phyloP scores from a whole-genome alignment of 2,888 invertebrate species.

The Bombylius major region DNA sequence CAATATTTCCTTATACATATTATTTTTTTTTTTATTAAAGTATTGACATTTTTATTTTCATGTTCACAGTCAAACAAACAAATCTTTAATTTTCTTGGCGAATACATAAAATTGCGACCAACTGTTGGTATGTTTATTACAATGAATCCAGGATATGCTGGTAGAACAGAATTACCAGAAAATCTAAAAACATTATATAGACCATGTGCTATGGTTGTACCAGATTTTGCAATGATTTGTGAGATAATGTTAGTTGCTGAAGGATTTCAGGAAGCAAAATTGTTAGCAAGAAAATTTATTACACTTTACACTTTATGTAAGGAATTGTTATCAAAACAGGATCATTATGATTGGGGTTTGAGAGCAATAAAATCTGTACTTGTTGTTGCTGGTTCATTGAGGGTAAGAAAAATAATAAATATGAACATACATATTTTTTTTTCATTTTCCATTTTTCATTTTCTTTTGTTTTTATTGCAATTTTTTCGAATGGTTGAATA shows the following conservation, averaged over 20 bases:
- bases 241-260: slow-evolving; percentile 96
- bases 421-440: background rate
- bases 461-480: background rate
- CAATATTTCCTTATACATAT: too few species aligned
- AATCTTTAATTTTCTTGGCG: slow-evolving; percentile 75
- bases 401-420: slow-evolving; percentile 40
- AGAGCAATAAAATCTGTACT: slow-evolving; percentile 91
- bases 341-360: slow-evolving; percentile 95
- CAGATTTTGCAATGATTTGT: slow-evolving; percentile 89
- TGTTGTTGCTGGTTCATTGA: slow-evolving; percentile 85
- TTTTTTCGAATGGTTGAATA: background rate
- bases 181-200: slow-evolving; percentile 61
- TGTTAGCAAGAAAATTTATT: slow-evolving; percentile 86
- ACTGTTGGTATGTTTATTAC: slow-evolving; percentile 89
- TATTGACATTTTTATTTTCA: too few species aligned
- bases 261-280: slow-evolving; percentile 83
- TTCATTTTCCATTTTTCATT: background rate
- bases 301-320: slow-evolving; percentile 82
- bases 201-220: slow-evolving; percentile 93
- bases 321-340: slow-evolving; percentile 84
- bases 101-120: slow-evolving; percentile 56
- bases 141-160: slow-evolving; percentile 95
- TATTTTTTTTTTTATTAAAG: too few species aligned
- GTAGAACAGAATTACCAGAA: slow-evolving; percentile 78
- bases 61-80: slow-evolving; percentile 47